Conservation (phyloP, 53 echinoderm and acorn worm genomes). For the Hippasteria phrygiana region DNA sequence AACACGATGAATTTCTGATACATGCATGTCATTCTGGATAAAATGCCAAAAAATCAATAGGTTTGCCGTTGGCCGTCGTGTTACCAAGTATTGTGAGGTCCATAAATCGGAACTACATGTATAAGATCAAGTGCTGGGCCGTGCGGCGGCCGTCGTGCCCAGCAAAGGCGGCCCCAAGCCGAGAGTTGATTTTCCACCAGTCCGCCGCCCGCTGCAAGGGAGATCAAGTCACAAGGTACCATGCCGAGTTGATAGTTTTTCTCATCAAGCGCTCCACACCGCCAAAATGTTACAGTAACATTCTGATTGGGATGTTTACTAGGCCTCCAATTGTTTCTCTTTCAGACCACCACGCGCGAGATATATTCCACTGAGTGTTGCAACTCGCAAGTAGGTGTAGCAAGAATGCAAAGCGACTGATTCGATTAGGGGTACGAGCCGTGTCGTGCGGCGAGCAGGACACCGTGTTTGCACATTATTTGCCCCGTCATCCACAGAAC, state of each 20-base stretch:
- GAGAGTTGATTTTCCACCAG: constrained; percentile 64
- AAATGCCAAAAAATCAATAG: constrained; percentile 45
- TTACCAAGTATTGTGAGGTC: not conserved
- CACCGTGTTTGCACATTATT: constrained; percentile 66
- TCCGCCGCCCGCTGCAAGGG: constrained; percentile 66
- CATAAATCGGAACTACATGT: not conserved
- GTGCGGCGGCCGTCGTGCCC: constrained; percentile 29
- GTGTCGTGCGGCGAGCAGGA: constrained; percentile 47
- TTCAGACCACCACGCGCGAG: constrained; percentile 46
- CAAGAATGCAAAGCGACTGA: constrained; percentile 45
- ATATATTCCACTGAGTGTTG: constrained; percentile 51
- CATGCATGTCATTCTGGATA: not conserved
- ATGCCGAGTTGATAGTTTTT: constrained; percentile 93
- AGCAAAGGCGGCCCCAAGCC: constrained; percentile 59
- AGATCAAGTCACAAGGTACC: constrained; percentile 57
- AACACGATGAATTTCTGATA: constrained; percentile 24
- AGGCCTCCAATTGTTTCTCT: constrained; percentile 49
- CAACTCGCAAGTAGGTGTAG: constrained; percentile 43
- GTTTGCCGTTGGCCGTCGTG: constrained; percentile 31
- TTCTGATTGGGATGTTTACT: constrained; percentile 56
- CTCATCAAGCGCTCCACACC: constrained; percentile 74
- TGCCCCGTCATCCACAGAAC: constrained; percentile 35
- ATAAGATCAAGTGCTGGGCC: constrained; percentile 21
- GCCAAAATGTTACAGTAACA: constrained; percentile 72
- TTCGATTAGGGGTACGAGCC: constrained; percentile 49